Base-by-base conservation (phyloP, 2,888 invertebrate genomes). In the Trichogramma evanescens region DNA sequence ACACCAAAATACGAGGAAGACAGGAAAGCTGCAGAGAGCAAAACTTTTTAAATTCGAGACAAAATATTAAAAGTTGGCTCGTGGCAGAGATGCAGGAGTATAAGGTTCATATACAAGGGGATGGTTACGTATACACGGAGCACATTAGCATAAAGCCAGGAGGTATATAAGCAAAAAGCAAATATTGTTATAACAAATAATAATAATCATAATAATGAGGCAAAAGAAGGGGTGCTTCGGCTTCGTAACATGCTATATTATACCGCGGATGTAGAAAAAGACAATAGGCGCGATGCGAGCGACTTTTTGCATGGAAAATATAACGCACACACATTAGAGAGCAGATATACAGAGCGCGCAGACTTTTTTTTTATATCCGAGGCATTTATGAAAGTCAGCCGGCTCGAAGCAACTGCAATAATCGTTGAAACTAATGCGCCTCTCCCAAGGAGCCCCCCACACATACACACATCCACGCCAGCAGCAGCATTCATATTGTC, bases 391-490 rank as follows among this genome's bases (percentile, higher is more conserved):
- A 72, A 75, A 77, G 74, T 74, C 75, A 70, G 73, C 74, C 76
- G 70, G 69, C 72, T 70, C 73, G 73, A 76, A 74, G 75, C 73
- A 76, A 77, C 74, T 75, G 73, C 72, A 76, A 77, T 76, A 76
- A 77, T 76, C 77, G 76, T 77, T 76, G 69, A 72, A 76, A 77
- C 75, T 76, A 76, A 77, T 76, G 74, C 71, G 65, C 67, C 68
- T 69, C 67, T 69, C 70, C 68, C 69, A 67, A 67, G 69, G 58
- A 49, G 58, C 58, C 49, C 6, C 46, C 39, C 41, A 26, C 45
- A 8, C 45, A 45, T 5, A 44, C 42, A 38, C 26, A 39, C 50
- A n/a, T 7, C 50, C 13, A 49, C 1, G 49, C 49, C 49, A 26
- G 26, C 26, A 26, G 26, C 26, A 26, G 26, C 26, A 26, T 26